phyloP scores from a whole-genome alignment of 2,113 vertebrate species.

The Vulpes vulpes region DNA sequence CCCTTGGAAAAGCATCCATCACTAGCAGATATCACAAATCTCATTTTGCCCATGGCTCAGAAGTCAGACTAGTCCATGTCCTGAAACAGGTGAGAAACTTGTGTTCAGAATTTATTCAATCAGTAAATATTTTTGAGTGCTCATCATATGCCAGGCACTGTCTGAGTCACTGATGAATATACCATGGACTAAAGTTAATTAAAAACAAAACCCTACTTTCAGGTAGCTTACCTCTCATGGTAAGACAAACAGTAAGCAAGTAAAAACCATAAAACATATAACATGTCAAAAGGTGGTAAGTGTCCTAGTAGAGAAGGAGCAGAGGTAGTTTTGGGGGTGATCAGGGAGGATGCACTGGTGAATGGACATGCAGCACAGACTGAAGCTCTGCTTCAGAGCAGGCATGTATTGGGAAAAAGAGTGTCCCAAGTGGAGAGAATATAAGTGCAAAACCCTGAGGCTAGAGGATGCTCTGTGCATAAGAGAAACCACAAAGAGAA shows the following conservation, averaged over 20 bases:
- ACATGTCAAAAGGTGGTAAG: neutral
- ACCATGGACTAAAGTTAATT: neutral
- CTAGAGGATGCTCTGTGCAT: neutral
- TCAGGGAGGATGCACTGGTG: neutral
- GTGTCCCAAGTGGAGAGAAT: neutral
- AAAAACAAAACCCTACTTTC: neutral
- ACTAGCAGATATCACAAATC: neutral
- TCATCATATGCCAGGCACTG: neutral
- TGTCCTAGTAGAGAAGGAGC: neutral
- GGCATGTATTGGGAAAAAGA: neutral
- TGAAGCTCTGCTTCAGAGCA: neutral
- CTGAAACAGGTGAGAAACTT: conserved; percentile 8
- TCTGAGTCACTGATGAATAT: neutral
- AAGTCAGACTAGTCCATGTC: neutral
- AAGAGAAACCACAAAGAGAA: neutral
- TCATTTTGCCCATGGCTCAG: neutral
- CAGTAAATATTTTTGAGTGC: neutral
- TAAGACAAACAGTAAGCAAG: neutral
- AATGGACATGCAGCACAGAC: neutral
- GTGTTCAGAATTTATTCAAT: neutral
- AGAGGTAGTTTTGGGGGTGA: neutral
- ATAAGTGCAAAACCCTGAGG: neutral
- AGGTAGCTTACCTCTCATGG: neutral
- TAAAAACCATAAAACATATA: neutral
- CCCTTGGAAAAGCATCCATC: neutral